phyloP scores from a whole-genome alignment of 2,888 invertebrate species.

The Lochmaea crataegi region DNA sequence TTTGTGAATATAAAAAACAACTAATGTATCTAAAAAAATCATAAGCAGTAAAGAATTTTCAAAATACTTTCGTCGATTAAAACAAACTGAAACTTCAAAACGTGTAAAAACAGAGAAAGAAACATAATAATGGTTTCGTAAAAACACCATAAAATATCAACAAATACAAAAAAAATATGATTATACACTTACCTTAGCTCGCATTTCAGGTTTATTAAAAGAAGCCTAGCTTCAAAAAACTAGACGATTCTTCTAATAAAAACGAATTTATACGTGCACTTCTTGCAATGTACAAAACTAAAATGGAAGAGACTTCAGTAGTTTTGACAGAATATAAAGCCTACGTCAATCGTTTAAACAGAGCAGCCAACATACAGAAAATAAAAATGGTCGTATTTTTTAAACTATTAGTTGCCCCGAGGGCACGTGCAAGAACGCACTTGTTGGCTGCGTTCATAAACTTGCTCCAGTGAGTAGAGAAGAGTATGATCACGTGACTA shows the following conservation, averaged over 20 bases:
- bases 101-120: neutral
- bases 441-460: too few relatives aligned
- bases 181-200: conserved; percentile 66
- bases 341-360: neutral
- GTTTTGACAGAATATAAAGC: conserved; percentile 14
- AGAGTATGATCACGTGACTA: too few relatives aligned
- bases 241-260: conserved; percentile 54
- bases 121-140: too few relatives aligned
- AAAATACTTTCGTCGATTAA: too few relatives aligned
- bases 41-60: too few relatives aligned
- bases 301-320: conserved; percentile 41
- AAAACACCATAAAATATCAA: neutral
- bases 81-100: neutral
- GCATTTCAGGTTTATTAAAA: conserved; percentile 61
- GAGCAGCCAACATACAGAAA: neutral
- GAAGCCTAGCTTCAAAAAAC: conserved; percentile 52
- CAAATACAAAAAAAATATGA: conserved; percentile 47
- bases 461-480: too few relatives aligned
- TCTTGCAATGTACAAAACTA: conserved; percentile 36
- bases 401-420: too few relatives aligned
- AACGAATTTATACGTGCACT: conserved; percentile 46
- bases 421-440: too few relatives aligned
- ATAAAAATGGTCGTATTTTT: too few relatives aligned
- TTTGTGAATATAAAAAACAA: too few relatives aligned
- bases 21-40: too few relatives aligned